phyloP scores from a whole-genome alignment of 2,113 vertebrate species.

The Dolichotis patagonum region DNA sequence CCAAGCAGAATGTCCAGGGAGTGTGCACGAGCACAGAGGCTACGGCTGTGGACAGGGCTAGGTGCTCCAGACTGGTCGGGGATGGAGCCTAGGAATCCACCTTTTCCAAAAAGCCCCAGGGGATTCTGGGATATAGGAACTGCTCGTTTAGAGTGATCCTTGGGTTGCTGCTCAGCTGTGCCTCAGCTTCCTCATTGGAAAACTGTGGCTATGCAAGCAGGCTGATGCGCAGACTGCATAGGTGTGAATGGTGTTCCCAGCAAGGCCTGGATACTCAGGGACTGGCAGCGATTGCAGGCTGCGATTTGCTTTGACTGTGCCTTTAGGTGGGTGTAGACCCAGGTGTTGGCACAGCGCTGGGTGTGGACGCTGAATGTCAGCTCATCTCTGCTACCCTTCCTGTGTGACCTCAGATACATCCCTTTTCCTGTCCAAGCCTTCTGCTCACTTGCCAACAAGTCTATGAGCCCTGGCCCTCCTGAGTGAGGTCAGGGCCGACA shows the following conservation, averaged over 20 bases:
- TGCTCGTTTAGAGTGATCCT: background rate
- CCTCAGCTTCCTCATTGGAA: background rate
- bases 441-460: background rate
- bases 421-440: rapidly evolving
- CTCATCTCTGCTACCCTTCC: rapidly evolving
- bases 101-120: background rate
- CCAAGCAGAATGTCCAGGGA: background rate
- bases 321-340: background rate
- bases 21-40: background rate
- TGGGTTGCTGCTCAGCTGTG: background rate
- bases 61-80: background rate
- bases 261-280: rapidly evolving
- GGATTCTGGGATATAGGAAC: background rate
- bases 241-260: rapidly evolving
- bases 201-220: rapidly evolving
- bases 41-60: background rate
- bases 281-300: rapidly evolving
- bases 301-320: rapidly evolving
- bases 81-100: background rate
- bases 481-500: background rate
- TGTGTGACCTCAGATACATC: background rate
- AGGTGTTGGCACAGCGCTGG: background rate
- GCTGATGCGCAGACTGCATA: rapidly evolving
- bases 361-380: rapidly evolving
- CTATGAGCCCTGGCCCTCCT: rapidly evolving